A percentile compares a stretch with the other conserved stretches of the same genome.
Conservation (phyloP, 2,113 vertebrate species). For the Procavia capensis region DNA sequence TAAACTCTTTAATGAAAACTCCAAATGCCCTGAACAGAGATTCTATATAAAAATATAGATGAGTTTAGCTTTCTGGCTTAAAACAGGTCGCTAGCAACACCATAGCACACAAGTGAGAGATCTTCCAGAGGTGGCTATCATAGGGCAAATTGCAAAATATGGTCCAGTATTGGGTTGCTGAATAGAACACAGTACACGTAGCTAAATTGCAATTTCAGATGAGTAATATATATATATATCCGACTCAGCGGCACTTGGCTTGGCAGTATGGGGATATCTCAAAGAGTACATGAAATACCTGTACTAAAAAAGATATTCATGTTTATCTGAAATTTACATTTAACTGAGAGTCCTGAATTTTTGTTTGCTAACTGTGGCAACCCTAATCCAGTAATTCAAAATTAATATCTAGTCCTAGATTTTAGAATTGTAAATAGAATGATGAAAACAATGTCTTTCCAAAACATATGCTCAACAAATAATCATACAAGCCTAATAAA, state of each 20-base stretch:
- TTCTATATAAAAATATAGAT: background rate
- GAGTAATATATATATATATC: no score
- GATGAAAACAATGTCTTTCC: background rate
- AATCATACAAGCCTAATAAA: background rate
- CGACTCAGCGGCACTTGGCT: no score
- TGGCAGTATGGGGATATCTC: background rate
- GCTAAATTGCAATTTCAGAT: conserved; percentile 6
- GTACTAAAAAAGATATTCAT: background rate
- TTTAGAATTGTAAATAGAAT: background rate
- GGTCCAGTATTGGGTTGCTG: background rate
- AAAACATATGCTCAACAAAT: background rate
- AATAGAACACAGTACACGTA: background rate
- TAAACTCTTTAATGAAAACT: background rate
- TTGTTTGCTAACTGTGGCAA: background rate
- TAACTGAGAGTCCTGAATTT: background rate
- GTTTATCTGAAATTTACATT: conserved; percentile 1
- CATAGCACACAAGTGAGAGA: background rate
- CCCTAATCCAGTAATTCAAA: background rate
- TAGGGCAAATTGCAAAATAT: background rate
- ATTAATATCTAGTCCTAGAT: background rate
- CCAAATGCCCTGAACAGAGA: background rate
- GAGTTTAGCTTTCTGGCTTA: background rate
- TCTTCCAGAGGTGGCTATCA: background rate
- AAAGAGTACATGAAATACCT: background rate
- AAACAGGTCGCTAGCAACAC: background rate